These are phyloP conservation scores for Nemopilema nomurai DNA, from an alignment of 30 jellyfish, hydroid and myxozoan genomes.

Conservation along the genomic window DNA sequence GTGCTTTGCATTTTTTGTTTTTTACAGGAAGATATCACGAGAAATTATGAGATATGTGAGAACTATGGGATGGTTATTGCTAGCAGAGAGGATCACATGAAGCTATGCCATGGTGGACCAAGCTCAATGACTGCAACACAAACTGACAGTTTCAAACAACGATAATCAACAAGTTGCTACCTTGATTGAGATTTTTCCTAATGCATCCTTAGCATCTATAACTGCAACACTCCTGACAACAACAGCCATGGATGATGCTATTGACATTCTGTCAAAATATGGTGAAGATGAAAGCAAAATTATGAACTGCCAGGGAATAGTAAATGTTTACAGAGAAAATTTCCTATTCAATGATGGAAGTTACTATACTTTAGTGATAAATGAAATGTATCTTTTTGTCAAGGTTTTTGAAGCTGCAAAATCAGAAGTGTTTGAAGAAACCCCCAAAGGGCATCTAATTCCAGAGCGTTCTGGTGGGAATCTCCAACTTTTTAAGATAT, in stretches of 20 bases:
- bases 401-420: constrained; percentile 16
- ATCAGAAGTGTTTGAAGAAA: constrained; percentile 9
- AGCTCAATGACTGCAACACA: constrained; percentile 20
- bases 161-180: constrained; percentile 20
- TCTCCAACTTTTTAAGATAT: constrained; percentile 39
- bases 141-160: neutral
- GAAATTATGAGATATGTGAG: neutral
- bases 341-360: constrained; percentile 9
- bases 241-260: constrained; percentile 24
- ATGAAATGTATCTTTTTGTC: too few relatives aligned
- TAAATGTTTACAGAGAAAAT: constrained; percentile 20
- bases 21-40: neutral
- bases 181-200: constrained; percentile 19
- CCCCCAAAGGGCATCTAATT: constrained; percentile 1
- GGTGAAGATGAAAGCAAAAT: constrained; percentile 12
- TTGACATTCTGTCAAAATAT: constrained; percentile 23
- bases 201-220: constrained; percentile 13
- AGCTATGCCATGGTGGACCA: constrained; percentile 1
- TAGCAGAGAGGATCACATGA: neutral
- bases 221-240: constrained; percentile 38
- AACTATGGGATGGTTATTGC: neutral
- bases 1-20: neutral
- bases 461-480: constrained; percentile 65
- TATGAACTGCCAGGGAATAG: constrained; percentile 31
- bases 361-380: constrained; percentile 10